Evolutionary conservation across 2,888 invertebrate genomes (phyloP), one percentile per base, ranked within the genome.

Genomic region (Gastracanthus pulcherrimus): DNA sequence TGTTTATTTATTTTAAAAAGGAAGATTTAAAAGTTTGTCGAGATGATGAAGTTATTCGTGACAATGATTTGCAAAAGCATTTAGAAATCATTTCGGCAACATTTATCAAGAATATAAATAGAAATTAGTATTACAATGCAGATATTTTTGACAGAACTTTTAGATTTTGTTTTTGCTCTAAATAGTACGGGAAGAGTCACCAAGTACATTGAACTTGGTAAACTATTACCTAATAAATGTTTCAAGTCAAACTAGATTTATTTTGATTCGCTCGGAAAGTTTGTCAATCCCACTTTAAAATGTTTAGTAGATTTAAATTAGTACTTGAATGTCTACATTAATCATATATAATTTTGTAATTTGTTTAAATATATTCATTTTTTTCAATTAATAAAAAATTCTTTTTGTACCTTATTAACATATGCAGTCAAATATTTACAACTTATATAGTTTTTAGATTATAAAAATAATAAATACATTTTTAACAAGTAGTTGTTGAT

Each of bases 141-240:
- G n/a, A n/a, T 92, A 19, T 81, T 26, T 58, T 38, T 11, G 0
- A 29, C 11, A 55, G 26, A 41, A 16, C 41, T 3, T 23, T 16
- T 16, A 67, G 11, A 41, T 16, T n/a, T 19, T 41, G 6, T 6
- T 66, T 41, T 23, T 55, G 23, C 55, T 55, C 26, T 55, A 55
- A 55, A 55, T n/a, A 64, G 23, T 31, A 38, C 23, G 23, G 26
- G 38, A 64, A 60, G 60, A 62, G 34, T n/a, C 6, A 34, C 16
- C 9, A 62, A 41, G 66, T 66, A 23, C 66, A 66, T 19, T 66
- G 41, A 23, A 55, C 55, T 55, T 9, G 29, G 36, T 64, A 38
- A 64, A 34, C n/a, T 31, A 60, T 60, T 60, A 31, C 60, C 29
- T n/a, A 60, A 19, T n/a, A 60, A 60, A 60, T 60, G 26, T 60